Percentiles rank a stretch among this genome's conserved stretches.
phyloP scores from a whole-genome alignment of 2,888 invertebrate genomes.

The Volucella inanis region DNA sequence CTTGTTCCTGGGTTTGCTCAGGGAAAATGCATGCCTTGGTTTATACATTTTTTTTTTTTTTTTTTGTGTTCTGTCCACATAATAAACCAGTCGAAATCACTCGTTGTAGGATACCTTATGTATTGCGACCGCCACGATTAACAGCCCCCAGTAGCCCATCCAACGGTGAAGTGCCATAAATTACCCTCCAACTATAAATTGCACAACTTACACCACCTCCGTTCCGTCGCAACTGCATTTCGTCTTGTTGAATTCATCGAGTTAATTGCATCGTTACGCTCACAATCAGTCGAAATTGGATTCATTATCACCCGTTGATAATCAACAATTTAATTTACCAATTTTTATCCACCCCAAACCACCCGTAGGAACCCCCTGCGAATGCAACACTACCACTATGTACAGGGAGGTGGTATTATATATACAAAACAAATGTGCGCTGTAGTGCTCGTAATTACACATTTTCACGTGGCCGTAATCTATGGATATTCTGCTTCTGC shows the following conservation, averaged over 20 bases:
- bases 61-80: no score
- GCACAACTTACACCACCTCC: slow-evolving; percentile 1
- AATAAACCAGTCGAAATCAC: no score
- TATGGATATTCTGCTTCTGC: no score
- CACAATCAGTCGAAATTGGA: slow-evolving; percentile 61
- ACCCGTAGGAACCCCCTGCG: background rate
- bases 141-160: no score
- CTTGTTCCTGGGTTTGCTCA: no score
- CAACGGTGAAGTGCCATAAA: slow-evolving; percentile 6
- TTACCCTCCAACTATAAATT: background rate
- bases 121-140: no score
- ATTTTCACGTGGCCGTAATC: slow-evolving; percentile 23
- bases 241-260: slow-evolving; percentile 49
- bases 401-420: background rate
- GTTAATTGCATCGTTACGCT: slow-evolving; percentile 70
- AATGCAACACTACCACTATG: background rate
- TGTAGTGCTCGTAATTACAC: slow-evolving; percentile 31
- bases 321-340: slow-evolving; percentile 71
- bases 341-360: background rate
- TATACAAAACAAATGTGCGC: slow-evolving; percentile 10
- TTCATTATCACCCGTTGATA: slow-evolving; percentile 70
- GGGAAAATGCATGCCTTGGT: no score
- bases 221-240: slow-evolving; percentile 27
- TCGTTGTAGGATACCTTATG: no score
- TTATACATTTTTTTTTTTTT: no score